Base-by-base conservation (phyloP, 2,888 invertebrate species). In the Noctua janthina region DNA sequence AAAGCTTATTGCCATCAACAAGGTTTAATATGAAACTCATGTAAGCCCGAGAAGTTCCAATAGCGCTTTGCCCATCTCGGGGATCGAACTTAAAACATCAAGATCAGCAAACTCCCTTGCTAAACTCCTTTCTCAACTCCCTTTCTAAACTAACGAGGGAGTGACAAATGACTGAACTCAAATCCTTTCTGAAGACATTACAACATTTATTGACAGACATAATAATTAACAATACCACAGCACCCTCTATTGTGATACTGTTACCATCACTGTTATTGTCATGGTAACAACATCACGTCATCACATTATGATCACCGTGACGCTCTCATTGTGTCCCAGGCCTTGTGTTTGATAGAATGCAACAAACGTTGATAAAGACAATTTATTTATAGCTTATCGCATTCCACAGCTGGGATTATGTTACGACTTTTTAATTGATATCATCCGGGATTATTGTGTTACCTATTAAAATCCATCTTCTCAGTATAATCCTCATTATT, bases 371-470 rank as follows among this genome's bases (percentile, higher is more conserved):
- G 20, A 82, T 69, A 43, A 20, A 68, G 35, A 78, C 64, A 68
- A 46, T 68, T 51, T 84, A 83, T 79, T 84, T 79, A 72, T 67
- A 39, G 20, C 49, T 56, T n/a, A 59, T 59, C 43, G 29, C 20
- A 62, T 79, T 79, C 17, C 43, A 68, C 29, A 6, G 17, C 20
- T 46, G 7, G 71, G 72, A 79, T 82, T 39, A 66, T 59, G 56
- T 80, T 84, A 69, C 81, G 15, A 20, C 15, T 72, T 71, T 77
- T 68, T 79, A 79, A 82, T 82, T 84, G 66, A 20, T 68, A 46
- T 54, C 59, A 82, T 84, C 79, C 54, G 43, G 84, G 15, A 79
- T 72, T 78, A 78, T 82, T 82, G 43, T 67, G 17, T 59, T 67
- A 29, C 72, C 51, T 68, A 72, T 71, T 70, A 15, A 46, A 72